Evolutionary conservation across 2,888 invertebrate genomes (phyloP), one percentile per base, ranked within the genome.

Genomic region (Ophion costatus): DNA sequence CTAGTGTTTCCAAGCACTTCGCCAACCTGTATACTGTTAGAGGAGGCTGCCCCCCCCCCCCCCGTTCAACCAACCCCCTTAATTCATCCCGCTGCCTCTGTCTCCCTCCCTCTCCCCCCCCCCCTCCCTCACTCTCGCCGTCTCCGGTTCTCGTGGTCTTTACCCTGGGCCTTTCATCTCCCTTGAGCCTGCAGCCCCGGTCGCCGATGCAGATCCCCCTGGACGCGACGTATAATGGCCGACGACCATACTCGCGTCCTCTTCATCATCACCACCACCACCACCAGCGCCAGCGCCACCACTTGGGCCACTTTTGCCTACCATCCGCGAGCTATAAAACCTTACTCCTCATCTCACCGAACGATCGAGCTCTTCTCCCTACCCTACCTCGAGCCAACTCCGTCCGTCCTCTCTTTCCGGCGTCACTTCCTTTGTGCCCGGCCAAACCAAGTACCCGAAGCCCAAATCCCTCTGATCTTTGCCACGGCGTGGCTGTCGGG

Each of bases 1-100:
- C 33, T 51, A 64, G 77, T 67, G 57, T 38, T 70, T 71, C 9
- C 70, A 56, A 51, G 61, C 45, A 57, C 71, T 63, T 66, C 78
- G 56, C 57, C 73, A 51, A 80, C 82, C 79, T 84, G n/a, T 85
- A 83, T 81, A 84, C 75, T 87, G 84, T 67, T 83, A 73, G 74
- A 76, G 29, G 29, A 66, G 85, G 89, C 88, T 88, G 83, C 82
- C 87, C 77, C 75, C 14, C 45, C 75, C 14, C 45, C 51, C 24
- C 20, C 51, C n/a, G 24, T 45, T 20, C 82, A 71, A 57, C 75
- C 82, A 64, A 66, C 84, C 84, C 83, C 66, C 83, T 84, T 81
- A 61, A 85, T 84, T 73, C 75, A 77, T 82, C 73, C 79, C 78
- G 45, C 64, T 59, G n/a, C n/a, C 14, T 77, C 67, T 70, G 56